Base-by-base conservation (phyloP, 64 coral and sea anemone genomes). In the Platygyra sinensis region DNA sequence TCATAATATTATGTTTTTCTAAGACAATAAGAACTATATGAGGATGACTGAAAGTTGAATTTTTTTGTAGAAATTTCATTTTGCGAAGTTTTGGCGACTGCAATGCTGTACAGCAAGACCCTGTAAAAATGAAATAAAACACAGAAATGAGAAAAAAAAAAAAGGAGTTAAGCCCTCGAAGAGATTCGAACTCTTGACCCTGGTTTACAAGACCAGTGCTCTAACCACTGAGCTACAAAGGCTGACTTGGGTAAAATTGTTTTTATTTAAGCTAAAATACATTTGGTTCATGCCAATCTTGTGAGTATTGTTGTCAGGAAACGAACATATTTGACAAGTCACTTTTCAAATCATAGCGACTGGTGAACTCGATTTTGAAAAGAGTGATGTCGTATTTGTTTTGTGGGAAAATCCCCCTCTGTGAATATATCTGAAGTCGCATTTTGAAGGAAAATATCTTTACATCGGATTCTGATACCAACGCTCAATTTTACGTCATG, bases 121-220 rank as follows among this genome's bases (percentile, higher is more conserved):
- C 10, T 30, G 10, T 18, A 24, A 25, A 72, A 46, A 25, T 28
- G 25, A 39, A 50, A 30, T 6, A 6, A 29, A 73, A 51, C 30
- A 46, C 12, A 14, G 24, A 73, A 67, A 54, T 30, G 6, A 52
- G 15, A 9, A 51, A 52, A 39, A 8, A 76, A 36, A 76, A 62
- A 28, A 27, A 89, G 20, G 19, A 32, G 10, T 4, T 1, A 0
- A 90, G 88, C 88, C 88, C 64, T 57, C 79, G 67, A 42, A 57
- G 88, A 82, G 88, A 90, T 67, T 90, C n/a, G 88, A 90, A 90
- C 88, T 82, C 88, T 57, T 42, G 88, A 90, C 78, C 88, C 77
- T 90, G 88, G 78, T 90, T 90, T 90, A 90, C 77, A 80, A 90
- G 88, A 90, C 88, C 88, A 90, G 88, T 82, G 88, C 88, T 90